Evolutionary conservation across 2,888 invertebrate genomes (phyloP).

Genomic region (Trichogramma dendrolimi): DNA sequence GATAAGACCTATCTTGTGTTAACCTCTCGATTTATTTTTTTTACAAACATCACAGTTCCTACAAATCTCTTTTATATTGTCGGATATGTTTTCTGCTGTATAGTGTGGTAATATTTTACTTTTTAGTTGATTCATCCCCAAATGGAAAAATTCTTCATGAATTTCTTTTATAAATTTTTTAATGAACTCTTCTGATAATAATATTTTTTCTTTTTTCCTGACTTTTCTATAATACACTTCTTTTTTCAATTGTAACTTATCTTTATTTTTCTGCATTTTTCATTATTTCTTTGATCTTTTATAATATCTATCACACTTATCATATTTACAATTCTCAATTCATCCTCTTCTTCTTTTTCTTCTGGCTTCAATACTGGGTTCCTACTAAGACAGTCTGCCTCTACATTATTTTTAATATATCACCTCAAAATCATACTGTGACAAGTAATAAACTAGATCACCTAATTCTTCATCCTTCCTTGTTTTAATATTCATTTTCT

Average conservation of each 20-base stretch:
- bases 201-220: not conserved
- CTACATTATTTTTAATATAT: not conserved
- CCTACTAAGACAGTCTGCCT: not conserved
- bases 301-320: not conserved
- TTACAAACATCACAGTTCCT: slow-evolving; percentile 24
- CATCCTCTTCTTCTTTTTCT: not conserved
- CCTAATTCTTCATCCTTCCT: too few species aligned
- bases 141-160: not conserved
- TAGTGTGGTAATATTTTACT: too few species aligned
- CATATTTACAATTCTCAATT: not conserved
- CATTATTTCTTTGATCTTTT: not conserved
- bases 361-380: not conserved
- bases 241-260: not conserved
- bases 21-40: slow-evolving; percentile 27
- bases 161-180: not conserved
- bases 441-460: not conserved
- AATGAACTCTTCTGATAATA: not conserved
- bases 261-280: not conserved
- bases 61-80: too few species aligned
- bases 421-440: not conserved
- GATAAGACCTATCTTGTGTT: slow-evolving; percentile 26
- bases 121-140: too few species aligned
- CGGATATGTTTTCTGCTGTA: too few species aligned
- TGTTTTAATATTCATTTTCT: not conserved
- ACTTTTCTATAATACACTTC: not conserved